These are phyloP conservation scores for Lagopus muta DNA, from an alignment of 2,113 vertebrate species.

Conservation along the genomic window DNA sequence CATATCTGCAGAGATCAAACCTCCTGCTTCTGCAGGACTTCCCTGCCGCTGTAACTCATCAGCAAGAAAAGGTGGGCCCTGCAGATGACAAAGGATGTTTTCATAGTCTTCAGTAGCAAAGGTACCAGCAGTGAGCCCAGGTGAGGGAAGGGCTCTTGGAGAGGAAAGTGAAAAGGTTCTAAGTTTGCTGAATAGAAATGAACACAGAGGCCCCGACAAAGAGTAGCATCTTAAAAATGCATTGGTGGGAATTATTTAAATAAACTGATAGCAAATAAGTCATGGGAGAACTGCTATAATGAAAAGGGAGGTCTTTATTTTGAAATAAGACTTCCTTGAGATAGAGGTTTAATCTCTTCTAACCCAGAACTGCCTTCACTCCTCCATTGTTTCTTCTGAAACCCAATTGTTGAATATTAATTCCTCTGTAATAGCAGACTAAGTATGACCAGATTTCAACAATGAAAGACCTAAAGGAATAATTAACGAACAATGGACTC, in stretches of 20 bases:
- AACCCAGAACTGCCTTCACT: slow-evolving; percentile 17
- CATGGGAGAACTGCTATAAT: slow-evolving; percentile 3
- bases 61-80: not conserved
- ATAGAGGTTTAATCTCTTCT: slow-evolving; percentile 27
- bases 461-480: slow-evolving; percentile 58
- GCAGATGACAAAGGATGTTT: not conserved
- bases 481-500: slow-evolving; percentile 55
- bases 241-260: not conserved
- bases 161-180: not conserved
- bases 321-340: slow-evolving; percentile 10
- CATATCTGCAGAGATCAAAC: not conserved
- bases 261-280: not conserved
- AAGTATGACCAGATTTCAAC: slow-evolving; percentile 52
- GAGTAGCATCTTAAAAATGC: not conserved
- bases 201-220: not conserved
- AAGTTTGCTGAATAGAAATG: not conserved
- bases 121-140: not conserved
- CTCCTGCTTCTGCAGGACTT: not conserved
- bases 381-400: not conserved
- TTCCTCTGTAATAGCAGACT: slow-evolving; percentile 34
- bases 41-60: not conserved
- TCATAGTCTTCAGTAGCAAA: not conserved
- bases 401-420: slow-evolving; percentile 34
- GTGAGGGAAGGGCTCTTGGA: not conserved
- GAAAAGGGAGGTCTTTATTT: not conserved